Percentiles rank a stretch among this genome's conserved stretches.
Evolutionary conservation across 2,113 vertebrate genomes (phyloP).

Genomic region (Phrynocephalus versicolor): DNA sequence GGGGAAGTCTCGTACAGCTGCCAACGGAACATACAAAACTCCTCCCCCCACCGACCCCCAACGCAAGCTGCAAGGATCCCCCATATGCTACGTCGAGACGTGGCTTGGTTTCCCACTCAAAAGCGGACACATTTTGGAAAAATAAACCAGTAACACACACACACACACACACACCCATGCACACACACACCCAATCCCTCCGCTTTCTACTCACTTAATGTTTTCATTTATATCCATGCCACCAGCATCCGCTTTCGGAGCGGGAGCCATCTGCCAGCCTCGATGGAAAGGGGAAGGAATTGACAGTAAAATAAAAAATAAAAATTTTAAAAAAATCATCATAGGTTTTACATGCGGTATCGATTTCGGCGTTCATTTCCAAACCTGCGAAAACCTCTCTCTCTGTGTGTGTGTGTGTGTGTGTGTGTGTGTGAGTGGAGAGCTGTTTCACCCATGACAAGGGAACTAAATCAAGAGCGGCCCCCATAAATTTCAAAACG

Average conservation of each 20-base stretch:
- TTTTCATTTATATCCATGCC: not conserved
- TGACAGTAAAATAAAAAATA: constrained; percentile 11
- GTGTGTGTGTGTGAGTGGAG: not conserved
- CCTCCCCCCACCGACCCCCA: no score
- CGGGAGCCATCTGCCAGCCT: not conserved
- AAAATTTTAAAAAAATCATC: not conserved
- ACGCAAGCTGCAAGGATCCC: not conserved
- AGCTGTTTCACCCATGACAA: constrained; percentile 2
- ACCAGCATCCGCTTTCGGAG: not conserved
- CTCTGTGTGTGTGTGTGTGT: not conserved
- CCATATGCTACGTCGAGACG: not conserved
- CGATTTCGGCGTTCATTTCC: constrained; percentile 16
- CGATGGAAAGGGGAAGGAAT: not conserved
- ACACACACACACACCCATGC: no score
- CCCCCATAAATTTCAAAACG: not conserved
- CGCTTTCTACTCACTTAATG: not conserved
- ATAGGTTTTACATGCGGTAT: constrained; percentile 1
- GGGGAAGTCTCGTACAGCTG: not conserved
- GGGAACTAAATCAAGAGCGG: constrained; percentile 9
- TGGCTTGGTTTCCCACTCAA: not conserved
- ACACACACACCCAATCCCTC: no score
- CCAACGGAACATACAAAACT: not conserved
- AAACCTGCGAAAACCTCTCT: not conserved
- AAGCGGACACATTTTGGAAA: not conserved
- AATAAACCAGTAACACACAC: no score